A percentile compares a stretch with the other conserved stretches of the same genome.
Conservation (phyloP, 2,888 invertebrate genomes). For the Hyles lineata region DNA sequence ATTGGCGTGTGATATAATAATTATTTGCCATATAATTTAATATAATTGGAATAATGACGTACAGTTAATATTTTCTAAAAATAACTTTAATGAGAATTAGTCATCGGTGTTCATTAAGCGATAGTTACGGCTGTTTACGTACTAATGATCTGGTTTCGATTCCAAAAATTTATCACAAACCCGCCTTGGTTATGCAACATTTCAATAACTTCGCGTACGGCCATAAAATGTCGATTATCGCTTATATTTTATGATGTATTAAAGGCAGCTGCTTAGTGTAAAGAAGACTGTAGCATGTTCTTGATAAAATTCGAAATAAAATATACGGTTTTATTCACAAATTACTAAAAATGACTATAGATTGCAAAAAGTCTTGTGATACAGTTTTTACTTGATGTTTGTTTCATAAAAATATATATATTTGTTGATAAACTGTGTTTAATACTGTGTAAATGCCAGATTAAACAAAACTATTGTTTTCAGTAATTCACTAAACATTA, state of each 20-base stretch:
- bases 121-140: slow-evolving; percentile 21
- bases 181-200: slow-evolving; percentile 5
- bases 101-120: slow-evolving; percentile 22
- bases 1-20: neutral
- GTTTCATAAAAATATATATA: no score
- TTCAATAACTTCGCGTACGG: neutral
- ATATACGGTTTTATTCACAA: no score
- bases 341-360: no score
- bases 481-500: no score
- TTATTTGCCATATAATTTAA: neutral
- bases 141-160: slow-evolving; percentile 22
- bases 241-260: neutral
- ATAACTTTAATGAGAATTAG: slow-evolving; percentile 16
- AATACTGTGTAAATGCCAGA: no score
- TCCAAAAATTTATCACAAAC: slow-evolving; percentile 5
- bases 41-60: neutral
- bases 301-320: no score
- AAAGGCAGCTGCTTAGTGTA: neutral
- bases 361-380: no score
- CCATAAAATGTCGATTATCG: neutral
- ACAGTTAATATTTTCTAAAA: neutral
- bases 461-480: no score
- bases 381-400: no score
- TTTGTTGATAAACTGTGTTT: no score
- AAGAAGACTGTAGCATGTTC: no score